Conservation (phyloP, 2,113 vertebrate species). For the Anolis sagrei region DNA sequence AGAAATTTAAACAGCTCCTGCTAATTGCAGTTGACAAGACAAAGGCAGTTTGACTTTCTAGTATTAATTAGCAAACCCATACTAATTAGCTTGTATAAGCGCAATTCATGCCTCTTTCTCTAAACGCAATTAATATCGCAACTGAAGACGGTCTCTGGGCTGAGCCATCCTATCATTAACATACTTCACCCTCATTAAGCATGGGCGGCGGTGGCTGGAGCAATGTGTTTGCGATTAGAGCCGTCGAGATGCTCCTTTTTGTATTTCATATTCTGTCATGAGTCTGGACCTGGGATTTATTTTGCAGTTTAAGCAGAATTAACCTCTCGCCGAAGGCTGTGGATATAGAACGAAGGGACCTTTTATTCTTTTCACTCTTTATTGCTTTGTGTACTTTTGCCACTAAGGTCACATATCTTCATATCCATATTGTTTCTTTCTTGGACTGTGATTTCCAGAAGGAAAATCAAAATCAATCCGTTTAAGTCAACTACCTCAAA, state of each 20-base stretch:
- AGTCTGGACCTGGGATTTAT: slow-evolving; percentile 55
- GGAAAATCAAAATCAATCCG: not conserved
- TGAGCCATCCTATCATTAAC: slow-evolving; percentile 64
- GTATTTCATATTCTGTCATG: slow-evolving; percentile 64
- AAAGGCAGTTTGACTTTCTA: slow-evolving; percentile 77
- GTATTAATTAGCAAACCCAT: slow-evolving; percentile 79
- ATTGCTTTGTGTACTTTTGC: slow-evolving; percentile 37
- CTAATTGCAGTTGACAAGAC: slow-evolving; percentile 78
- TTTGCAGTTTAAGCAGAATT: slow-evolving; percentile 67
- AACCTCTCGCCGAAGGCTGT: slow-evolving; percentile 36
- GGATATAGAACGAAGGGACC: slow-evolving; percentile 57
- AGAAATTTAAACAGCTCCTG: slow-evolving; percentile 62
- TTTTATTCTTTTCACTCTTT: slow-evolving; percentile 47
- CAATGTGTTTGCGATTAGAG: slow-evolving; percentile 68
- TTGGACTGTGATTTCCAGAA: not conserved
- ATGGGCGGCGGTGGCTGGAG: slow-evolving; percentile 64
- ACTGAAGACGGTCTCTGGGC: slow-evolving; percentile 63
- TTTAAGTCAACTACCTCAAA: too few species aligned
- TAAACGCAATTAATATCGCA: slow-evolving; percentile 75
- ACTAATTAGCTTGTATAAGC: slow-evolving; percentile 78
- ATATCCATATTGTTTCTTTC: not conserved
- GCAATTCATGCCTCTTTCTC: slow-evolving; percentile 71
- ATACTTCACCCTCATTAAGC: slow-evolving; percentile 74
- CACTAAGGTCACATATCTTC: not conserved
- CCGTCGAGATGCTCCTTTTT: slow-evolving; percentile 58